Percentiles rank a stretch among this genome's conserved stretches.
These are phyloP conservation scores for Pseudopipra pipra DNA, from an alignment of 2,113 vertebrate genomes.

Conservation along the genomic window DNA sequence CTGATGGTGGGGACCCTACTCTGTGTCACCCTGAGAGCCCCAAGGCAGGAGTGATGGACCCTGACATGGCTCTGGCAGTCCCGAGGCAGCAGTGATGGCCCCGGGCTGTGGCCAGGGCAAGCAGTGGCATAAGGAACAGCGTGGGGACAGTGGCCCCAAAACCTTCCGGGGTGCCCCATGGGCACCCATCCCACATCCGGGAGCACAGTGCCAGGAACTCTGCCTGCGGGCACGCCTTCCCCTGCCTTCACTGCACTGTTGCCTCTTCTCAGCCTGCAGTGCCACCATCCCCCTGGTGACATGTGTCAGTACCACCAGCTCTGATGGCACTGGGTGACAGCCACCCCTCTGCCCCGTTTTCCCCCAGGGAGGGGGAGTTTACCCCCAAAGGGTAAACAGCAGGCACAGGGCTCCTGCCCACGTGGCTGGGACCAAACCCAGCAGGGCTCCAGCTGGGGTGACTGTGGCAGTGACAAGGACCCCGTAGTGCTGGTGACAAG, in stretches of 20 bases:
- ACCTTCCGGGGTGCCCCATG: not conserved
- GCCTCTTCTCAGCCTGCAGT: not conserved
- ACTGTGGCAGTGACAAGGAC: not conserved
- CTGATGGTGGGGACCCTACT: not conserved
- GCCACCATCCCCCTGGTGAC: fast-evolving
- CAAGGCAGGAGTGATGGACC: fast-evolving
- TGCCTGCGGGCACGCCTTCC: not conserved
- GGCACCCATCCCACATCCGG: not conserved
- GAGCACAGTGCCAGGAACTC: not conserved
- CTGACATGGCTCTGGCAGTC: fast-evolving
- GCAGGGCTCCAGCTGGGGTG: not conserved
- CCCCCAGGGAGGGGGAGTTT: not conserved
- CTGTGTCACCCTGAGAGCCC: not conserved
- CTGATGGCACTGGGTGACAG: not conserved
- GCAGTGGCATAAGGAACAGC: not conserved
- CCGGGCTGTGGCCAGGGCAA: not conserved
- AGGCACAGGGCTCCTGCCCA: fast-evolving
- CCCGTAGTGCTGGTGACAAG: not conserved
- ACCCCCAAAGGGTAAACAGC: not conserved
- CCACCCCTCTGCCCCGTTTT: fast-evolving
- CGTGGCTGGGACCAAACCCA: not conserved
- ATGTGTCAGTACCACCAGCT: not conserved
- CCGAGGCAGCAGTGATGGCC: not conserved
- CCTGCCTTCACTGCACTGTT: not conserved
- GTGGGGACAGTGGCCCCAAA: not conserved